These are phyloP conservation scores for Athalia cordata DNA, from an alignment of 2,888 invertebrate species.

Conservation along the genomic window DNA sequence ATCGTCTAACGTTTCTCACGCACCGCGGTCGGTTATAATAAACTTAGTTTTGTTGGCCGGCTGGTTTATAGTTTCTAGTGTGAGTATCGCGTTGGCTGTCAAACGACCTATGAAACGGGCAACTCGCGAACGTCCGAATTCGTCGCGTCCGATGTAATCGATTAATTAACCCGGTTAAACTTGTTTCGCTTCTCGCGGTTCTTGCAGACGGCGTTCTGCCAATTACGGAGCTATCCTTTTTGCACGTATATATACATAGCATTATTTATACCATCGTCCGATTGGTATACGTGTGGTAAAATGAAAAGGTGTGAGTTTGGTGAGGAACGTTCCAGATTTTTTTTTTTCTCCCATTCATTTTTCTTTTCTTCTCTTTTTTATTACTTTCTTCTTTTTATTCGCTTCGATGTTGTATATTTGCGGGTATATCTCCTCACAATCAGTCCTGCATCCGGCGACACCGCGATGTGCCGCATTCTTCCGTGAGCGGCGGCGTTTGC, in stretches of 20 bases:
- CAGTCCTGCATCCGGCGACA: no score
- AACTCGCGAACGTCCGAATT: conserved; percentile 17
- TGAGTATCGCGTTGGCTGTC: background rate
- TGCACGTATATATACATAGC: background rate
- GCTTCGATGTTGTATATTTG: no score
- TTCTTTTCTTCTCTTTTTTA: background rate
- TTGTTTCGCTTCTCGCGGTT: conserved; percentile 36
- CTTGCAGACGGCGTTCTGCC: conserved; percentile 25
- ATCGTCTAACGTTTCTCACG: no score
- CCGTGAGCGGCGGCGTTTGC: no score
- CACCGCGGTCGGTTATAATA: no score
- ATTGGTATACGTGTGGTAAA: background rate
- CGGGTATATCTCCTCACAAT: no score
- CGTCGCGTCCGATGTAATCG: conserved; percentile 36
- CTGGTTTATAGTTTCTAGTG: background rate
- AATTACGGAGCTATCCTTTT: conserved; percentile 34
- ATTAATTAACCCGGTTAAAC: conserved; percentile 44
- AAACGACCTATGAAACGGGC: background rate
- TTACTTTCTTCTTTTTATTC: no score
- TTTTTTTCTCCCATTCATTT: background rate
- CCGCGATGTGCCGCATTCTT: no score
- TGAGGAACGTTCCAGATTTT: background rate
- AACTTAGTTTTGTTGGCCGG: no score
- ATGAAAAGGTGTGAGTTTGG: no score
- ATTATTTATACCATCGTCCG: background rate